Base-by-base conservation (phyloP, 2,113 vertebrate species). In the Electrona antarctica region DNA sequence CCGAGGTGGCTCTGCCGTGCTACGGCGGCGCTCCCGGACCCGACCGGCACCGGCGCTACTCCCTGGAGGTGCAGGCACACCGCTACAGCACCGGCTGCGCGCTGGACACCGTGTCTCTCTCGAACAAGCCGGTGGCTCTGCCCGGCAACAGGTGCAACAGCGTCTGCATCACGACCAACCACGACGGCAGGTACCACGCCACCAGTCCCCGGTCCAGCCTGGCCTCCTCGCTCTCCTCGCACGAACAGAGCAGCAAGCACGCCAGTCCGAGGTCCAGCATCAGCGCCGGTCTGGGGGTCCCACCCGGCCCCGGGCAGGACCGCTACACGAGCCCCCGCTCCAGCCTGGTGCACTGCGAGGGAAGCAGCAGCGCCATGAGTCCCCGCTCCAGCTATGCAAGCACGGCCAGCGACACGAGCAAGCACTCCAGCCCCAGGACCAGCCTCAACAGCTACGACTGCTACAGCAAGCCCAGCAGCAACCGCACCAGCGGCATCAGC, bases 401-500 rank as follows among this genome's bases (percentile, higher is more conserved):
- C 86, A 96, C 95, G n/a, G 93, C 95, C 86, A 96, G 95, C 86
- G 96, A 96, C 90, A 95, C 94, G 59, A 96, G 95, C 83, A 94
- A 95, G 75, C 95, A 94, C 85, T 95, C 96, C 74, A 97, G 96
- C 79, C 96, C 96, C 1, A 89, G 96, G 73, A 92, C 95, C 91
- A 97, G 96, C 80, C 91, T 96, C 72, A 94, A 93, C 82, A 91
- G 95, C 90, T 96, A 94, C 57, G 96, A 96, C 89, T 93, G 95
- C 84, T 93, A 94, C 83, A 95, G 95, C 88, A 94, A 95, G 77
- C 90, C 95, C 87, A 95, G 96, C 93, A 98, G 96, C 91, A 95
- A 96, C 87, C 96, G 97, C 61, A 98, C 97, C 84, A 99, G 97
- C 86, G 97, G 96, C 77, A 97, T 98, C 92, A 99, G 97, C 89